Conservation (phyloP, 2,888 invertebrate genomes). For the Eupithecia exiguata region DNA sequence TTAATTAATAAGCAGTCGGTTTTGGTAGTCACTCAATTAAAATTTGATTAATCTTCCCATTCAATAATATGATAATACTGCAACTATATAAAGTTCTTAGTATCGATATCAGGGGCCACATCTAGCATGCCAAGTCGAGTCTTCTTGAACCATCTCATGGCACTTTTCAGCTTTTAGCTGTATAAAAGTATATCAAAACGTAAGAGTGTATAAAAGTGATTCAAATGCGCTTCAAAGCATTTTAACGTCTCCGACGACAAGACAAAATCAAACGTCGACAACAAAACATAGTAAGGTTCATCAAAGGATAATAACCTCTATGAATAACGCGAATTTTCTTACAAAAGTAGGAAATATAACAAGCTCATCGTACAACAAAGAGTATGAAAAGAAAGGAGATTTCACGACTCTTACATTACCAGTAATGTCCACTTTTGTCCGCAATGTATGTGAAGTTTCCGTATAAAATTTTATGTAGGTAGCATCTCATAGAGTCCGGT, state of each 20-base stretch:
- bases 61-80: neutral
- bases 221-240: neutral
- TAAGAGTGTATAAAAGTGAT: too few relatives aligned
- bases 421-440: conserved; percentile 71
- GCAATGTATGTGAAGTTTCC: conserved; percentile 73
- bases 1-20: neutral
- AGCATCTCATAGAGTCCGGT: conserved; percentile 59
- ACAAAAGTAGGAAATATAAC: conserved; percentile 2
- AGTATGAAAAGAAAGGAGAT: conserved; percentile 71
- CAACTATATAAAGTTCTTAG: neutral
- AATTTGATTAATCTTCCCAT: neutral
- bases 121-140: neutral
- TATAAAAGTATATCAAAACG: neutral
- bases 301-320: neutral
- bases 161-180: too few relatives aligned
- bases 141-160: too few relatives aligned
- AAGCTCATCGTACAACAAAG: conserved; percentile 55
- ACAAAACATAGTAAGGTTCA: neutral
- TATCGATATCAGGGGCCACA: neutral
- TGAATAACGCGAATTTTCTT: conserved; percentile 9
- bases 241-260: neutral
- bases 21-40: neutral
- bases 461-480: conserved; percentile 71
- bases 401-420: conserved; percentile 73
- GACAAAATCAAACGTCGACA: neutral